A percentile compares a stretch with the other conserved stretches of the same genome.
Evolutionary conservation across 92 coral and sea anemone species (phyloP).

Genomic region (Hydrozoanthus gracilis): DNA sequence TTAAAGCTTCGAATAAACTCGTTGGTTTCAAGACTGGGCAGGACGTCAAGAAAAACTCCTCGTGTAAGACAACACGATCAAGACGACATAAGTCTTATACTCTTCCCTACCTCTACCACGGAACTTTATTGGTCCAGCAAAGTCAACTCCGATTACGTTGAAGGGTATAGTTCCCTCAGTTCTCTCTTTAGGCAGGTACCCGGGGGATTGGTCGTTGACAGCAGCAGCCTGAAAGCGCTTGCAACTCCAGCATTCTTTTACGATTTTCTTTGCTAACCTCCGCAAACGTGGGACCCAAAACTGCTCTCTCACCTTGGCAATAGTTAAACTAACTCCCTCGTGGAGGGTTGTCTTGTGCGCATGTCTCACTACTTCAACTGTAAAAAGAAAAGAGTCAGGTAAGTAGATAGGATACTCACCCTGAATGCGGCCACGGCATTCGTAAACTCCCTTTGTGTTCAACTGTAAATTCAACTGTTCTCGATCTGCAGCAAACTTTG

Average conservation of each 20-base stretch:
- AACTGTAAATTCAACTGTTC: constrained; percentile 61
- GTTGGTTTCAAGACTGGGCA: constrained; percentile 56
- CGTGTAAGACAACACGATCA: constrained; percentile 69
- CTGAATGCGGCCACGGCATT: constrained; percentile 68
- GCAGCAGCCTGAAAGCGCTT: constrained; percentile 68
- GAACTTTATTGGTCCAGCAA: constrained; percentile 68
- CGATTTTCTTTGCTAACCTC: constrained; percentile 51
- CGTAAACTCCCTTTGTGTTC: constrained; percentile 56
- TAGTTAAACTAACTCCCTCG: constrained; percentile 66
- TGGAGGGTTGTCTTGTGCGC: constrained; percentile 69
- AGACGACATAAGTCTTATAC: constrained; percentile 59
- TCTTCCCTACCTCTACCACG: constrained; percentile 49
- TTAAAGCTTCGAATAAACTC: constrained; percentile 65
- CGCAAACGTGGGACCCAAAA: constrained; percentile 76
- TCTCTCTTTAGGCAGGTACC: constrained; percentile 50
- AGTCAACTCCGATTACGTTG: constrained; percentile 60
- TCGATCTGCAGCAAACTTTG: constrained; percentile 54
- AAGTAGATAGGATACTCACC: constrained; percentile 66
- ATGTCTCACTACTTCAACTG: constrained; percentile 52
- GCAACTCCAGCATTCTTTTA: constrained; percentile 66
- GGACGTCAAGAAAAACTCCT: constrained; percentile 67
- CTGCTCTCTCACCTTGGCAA: constrained; percentile 64
- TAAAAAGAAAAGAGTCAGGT: constrained; percentile 53
- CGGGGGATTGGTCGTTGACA: constrained; percentile 54
- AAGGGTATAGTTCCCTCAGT: constrained; percentile 59